Evolutionary conservation across 2,113 vertebrate species (phyloP).

Genomic region (Casuarius casuarius): DNA sequence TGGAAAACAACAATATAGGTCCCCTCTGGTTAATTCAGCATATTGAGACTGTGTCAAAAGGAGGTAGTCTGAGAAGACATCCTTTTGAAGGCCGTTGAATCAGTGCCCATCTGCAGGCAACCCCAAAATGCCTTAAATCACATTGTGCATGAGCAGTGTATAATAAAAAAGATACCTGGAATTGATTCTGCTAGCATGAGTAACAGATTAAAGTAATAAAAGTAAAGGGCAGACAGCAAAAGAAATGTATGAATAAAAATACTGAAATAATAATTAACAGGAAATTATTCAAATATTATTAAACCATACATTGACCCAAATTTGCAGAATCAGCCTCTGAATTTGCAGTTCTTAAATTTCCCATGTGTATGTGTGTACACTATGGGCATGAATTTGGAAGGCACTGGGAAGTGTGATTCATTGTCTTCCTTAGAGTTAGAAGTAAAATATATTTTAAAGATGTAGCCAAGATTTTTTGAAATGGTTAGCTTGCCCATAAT

Average conservation of each 20-base stretch:
- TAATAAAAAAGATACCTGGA: background rate
- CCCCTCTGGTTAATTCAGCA: background rate
- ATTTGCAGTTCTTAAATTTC: slow-evolving; percentile 8
- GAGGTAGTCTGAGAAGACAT: background rate
- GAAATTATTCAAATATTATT: background rate
- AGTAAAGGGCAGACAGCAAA: background rate
- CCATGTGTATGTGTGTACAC: background rate
- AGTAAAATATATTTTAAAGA: slow-evolving; percentile 4
- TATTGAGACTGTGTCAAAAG: background rate
- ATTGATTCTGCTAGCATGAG: background rate
- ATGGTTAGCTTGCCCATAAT: background rate
- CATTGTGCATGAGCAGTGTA: background rate
- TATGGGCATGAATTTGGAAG: slow-evolving; percentile 1
- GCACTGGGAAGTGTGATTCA: background rate
- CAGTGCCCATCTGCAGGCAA: background rate
- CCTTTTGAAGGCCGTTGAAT: background rate
- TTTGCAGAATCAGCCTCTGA: background rate
- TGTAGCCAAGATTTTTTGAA: slow-evolving; percentile 27
- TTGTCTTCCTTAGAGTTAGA: slow-evolving; percentile 7
- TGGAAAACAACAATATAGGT: background rate
- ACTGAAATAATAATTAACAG: background rate
- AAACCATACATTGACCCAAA: background rate
- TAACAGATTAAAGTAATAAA: background rate
- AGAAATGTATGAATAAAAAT: background rate
- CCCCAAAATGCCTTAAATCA: background rate